phyloP scores from a whole-genome alignment of 2,888 invertebrate species.

The Octodonta nipae region DNA sequence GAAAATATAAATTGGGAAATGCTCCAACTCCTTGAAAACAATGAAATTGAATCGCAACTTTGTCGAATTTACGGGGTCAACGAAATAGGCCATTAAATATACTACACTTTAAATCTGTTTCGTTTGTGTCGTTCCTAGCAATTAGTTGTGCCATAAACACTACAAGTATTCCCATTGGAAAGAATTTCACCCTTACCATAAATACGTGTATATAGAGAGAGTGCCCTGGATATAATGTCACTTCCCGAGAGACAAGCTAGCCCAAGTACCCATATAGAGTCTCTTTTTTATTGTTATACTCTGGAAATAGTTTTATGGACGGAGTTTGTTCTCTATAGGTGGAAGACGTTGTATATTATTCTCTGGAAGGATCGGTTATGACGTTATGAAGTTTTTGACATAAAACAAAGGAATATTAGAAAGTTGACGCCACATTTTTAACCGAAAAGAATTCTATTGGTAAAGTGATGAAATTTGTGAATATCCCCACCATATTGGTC shows the following conservation, averaged over 20 bases:
- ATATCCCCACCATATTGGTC: no score
- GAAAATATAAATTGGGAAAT: no score
- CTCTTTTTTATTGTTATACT: conserved; percentile 2
- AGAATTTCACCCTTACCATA: not conserved
- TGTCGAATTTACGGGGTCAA: not conserved
- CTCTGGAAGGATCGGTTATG: no score
- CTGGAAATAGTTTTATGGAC: conserved; percentile 1
- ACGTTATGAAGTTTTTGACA: no score
- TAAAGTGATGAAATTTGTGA: no score
- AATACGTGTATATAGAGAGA: not conserved
- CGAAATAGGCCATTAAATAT: conserved; percentile 8
- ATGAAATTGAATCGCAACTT: no score
- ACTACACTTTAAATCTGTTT: conserved; percentile 18
- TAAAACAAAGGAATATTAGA: no score
- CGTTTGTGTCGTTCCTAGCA: conserved; percentile 17
- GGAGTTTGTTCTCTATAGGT: no score
- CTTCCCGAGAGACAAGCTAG: conserved; percentile 11
- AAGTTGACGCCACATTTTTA: no score
- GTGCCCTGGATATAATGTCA: conserved; percentile 9
- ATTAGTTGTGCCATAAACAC: conserved; percentile 35
- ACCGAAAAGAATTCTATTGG: no score
- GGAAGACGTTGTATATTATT: conserved; percentile 1
- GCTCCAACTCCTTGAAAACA: conserved; percentile 2
- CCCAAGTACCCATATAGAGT: conserved; percentile 6
- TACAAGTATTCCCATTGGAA: conserved; percentile 12